phyloP scores from a whole-genome alignment of 2,888 invertebrate species.

The Perizoma flavofasciatum region DNA sequence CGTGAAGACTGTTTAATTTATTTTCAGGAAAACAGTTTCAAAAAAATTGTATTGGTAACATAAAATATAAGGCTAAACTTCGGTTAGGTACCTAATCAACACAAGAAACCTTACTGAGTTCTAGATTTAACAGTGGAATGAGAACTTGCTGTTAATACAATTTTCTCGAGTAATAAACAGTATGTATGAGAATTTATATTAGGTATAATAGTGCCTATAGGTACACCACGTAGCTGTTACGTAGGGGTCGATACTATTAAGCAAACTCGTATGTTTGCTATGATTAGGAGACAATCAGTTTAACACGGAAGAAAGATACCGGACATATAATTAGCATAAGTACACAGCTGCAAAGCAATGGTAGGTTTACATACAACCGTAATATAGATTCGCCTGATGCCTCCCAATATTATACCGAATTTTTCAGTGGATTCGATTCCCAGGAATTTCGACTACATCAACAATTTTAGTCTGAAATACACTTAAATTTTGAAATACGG shows the following conservation, averaged over 20 bases:
- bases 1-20: too few species aligned
- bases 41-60: constrained; percentile 20
- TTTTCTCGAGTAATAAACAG: constrained; percentile 32
- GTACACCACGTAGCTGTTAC: constrained; percentile 25
- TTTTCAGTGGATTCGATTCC: constrained; percentile 39
- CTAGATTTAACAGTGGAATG: constrained; percentile 26
- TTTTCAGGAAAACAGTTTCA: neutral
- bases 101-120: constrained; percentile 27
- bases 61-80: constrained; percentile 16
- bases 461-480: constrained; percentile 72
- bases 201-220: constrained; percentile 13
- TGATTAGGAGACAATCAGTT: constrained; percentile 58
- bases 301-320: constrained; percentile 53
- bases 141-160: constrained; percentile 34
- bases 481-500: constrained; percentile 76
- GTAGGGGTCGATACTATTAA: constrained; percentile 14
- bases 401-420: constrained; percentile 11
- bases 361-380: neutral
- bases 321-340: constrained; percentile 44
- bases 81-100: constrained; percentile 8
- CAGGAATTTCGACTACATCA: constrained; percentile 56
- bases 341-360: constrained; percentile 43
- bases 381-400: too few species aligned
- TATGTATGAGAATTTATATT: constrained; percentile 22
- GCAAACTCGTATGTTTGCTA: constrained; percentile 38